Conservation (phyloP, 2,113 vertebrate species). For the Stigmatopora nigra region DNA sequence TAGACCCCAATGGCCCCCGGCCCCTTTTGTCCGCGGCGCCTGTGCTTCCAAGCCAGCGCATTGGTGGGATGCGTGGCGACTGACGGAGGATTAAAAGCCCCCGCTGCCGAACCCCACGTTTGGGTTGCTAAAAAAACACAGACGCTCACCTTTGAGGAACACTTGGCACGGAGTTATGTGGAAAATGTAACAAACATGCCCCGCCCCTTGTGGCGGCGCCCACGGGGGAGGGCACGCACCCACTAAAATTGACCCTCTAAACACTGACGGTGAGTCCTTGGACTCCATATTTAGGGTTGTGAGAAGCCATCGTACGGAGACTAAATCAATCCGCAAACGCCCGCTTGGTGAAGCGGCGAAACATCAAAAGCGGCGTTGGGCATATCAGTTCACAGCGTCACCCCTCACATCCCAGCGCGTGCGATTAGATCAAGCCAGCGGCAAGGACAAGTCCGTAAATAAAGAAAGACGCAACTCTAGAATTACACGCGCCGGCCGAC, state of each 20-base stretch:
- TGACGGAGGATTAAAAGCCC: constrained; percentile 64
- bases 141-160: constrained; percentile 63
- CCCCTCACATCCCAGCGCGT: constrained; percentile 19
- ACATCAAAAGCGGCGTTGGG: constrained; percentile 47
- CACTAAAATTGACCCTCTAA: constrained; percentile 40
- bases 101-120: constrained; percentile 47
- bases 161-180: constrained; percentile 41
- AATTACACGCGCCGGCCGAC: constrained; percentile 29
- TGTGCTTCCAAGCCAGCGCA: constrained; percentile 59
- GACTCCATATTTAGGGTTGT: constrained; percentile 54
- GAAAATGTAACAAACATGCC: constrained; percentile 41
- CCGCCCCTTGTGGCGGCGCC: constrained; percentile 24
- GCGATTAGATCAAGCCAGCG: constrained; percentile 28
- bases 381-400: constrained; percentile 41
- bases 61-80: constrained; percentile 63
- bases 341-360: constrained; percentile 36
- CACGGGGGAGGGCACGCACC: constrained; percentile 7
- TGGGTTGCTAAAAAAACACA: constrained; percentile 68
- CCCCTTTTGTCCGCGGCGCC: constrained; percentile 66
- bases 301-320: constrained; percentile 37
- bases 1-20: constrained; percentile 49
- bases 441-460: constrained; percentile 39
- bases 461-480: constrained; percentile 45
- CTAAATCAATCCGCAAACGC: constrained; percentile 45
- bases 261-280: constrained; percentile 53